These are phyloP conservation scores for Fukomys damarensis DNA, from an alignment of 2,113 vertebrate genomes.

Conservation along the genomic window DNA sequence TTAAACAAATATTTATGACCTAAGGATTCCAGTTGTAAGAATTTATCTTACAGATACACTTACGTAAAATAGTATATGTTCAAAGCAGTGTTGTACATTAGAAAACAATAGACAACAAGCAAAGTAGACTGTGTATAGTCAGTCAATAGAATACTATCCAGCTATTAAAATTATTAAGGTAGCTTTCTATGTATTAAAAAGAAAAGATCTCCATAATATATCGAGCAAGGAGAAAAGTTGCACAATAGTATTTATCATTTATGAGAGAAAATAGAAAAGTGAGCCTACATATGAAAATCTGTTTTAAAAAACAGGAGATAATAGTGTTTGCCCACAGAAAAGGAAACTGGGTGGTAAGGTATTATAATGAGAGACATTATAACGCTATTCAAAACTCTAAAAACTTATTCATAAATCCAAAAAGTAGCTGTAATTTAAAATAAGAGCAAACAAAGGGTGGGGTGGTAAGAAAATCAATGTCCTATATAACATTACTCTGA, in stretches of 20 bases:
- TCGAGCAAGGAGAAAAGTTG: constrained; percentile 21
- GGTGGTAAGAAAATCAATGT: not conserved
- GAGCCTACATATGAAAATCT: not conserved
- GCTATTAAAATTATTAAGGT: constrained; percentile 45
- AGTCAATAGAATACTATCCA: not conserved
- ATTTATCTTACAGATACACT: constrained; percentile 5
- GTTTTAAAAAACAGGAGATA: not conserved
- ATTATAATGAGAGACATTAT: not conserved
- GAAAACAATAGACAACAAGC: not conserved
- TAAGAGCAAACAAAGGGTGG: not conserved
- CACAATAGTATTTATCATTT: not conserved
- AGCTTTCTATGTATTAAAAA: constrained; percentile 17
- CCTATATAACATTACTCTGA: not conserved
- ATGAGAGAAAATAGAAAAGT: constrained; percentile 23
- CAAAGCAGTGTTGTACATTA: not conserved
- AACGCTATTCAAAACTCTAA: constrained; percentile 39
- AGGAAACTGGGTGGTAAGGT: not conserved
- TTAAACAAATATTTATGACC: not conserved
- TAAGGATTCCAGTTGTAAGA: not conserved
- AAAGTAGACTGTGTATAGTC: not conserved
- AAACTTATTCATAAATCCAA: not conserved
- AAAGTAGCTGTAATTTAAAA: not conserved
- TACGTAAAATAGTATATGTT: constrained; percentile 1
- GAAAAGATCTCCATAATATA: constrained; percentile 19
- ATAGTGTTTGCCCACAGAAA: not conserved